Percentiles rank a stretch among this genome's conserved stretches.
phyloP scores from a whole-genome alignment of 2,888 invertebrate genomes.

The Merodon equestris region DNA sequence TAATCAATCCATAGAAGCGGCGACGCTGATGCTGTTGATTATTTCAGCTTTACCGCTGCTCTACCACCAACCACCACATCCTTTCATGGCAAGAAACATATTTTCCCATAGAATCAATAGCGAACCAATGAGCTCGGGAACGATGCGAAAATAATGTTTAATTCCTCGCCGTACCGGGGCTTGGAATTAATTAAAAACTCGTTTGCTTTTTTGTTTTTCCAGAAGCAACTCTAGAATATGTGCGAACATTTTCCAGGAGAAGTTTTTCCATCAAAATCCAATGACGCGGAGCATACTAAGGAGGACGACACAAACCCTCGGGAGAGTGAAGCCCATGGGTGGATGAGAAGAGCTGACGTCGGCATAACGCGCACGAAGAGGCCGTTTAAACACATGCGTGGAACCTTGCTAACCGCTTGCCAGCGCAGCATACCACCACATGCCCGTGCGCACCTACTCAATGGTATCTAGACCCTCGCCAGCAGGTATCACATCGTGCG shows the following conservation, averaged over 20 bases:
- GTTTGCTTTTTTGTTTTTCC: slow-evolving; percentile 46
- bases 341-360: slow-evolving; percentile 25
- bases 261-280: slow-evolving; percentile 53
- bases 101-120: slow-evolving; percentile 67
- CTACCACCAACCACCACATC: slow-evolving; percentile 54
- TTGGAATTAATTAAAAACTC: slow-evolving; percentile 62
- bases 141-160: slow-evolving; percentile 23
- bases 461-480: neutral
- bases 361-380: slow-evolving; percentile 23
- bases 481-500: slow-evolving; percentile 22
- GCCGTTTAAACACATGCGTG: slow-evolving; percentile 41
- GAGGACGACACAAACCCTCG: neutral
- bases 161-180: slow-evolving; percentile 33
- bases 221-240: slow-evolving; percentile 59
- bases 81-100: slow-evolving; percentile 58
- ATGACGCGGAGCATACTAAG: slow-evolving; percentile 60
- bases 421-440: slow-evolving; percentile 53
- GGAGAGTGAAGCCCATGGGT: neutral
- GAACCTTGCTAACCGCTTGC: slow-evolving; percentile 34
- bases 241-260: slow-evolving; percentile 54
- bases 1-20: slow-evolving; percentile 54
- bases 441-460: slow-evolving; percentile 1
- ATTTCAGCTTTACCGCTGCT: slow-evolving; percentile 15
- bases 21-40: slow-evolving; percentile 53
- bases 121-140: slow-evolving; percentile 9